phyloP scores from a whole-genome alignment of 1,140 invertebrate species.

The Drosophila navojoa region DNA sequence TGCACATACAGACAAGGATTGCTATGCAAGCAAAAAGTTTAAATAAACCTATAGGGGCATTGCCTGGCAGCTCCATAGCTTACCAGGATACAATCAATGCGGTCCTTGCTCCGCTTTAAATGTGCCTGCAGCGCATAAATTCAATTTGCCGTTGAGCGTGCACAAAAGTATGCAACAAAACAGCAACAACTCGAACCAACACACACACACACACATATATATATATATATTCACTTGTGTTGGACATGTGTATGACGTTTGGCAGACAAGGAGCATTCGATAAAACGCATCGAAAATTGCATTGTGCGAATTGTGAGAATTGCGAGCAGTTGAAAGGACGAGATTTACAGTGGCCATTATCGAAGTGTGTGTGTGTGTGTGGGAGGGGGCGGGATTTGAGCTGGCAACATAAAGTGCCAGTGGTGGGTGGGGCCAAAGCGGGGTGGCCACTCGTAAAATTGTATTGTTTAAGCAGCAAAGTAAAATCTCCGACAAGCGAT shows the following conservation, averaged over 20 bases:
- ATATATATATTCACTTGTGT: conserved; percentile 5
- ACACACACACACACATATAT: conserved; percentile 16
- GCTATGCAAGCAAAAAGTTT: no score
- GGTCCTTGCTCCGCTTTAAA: conserved; percentile 3
- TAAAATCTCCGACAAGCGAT: conserved; percentile 58
- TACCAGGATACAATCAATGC: neutral
- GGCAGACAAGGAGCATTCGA: conserved; percentile 69
- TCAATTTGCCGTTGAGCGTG: conserved; percentile 75
- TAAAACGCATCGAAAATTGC: conserved; percentile 75
- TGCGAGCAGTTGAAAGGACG: conserved; percentile 70
- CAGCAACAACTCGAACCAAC: conserved; percentile 44
- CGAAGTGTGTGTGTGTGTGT: neutral
- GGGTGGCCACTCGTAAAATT: conserved; percentile 27
- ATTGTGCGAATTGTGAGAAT: conserved; percentile 75
- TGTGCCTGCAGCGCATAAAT: conserved; percentile 71
- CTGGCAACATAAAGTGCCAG: neutral
- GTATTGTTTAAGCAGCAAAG: conserved; percentile 70
- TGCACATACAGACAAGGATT: no score
- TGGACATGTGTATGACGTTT: conserved; percentile 76
- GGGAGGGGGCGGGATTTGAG: neutral
- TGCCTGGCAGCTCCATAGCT: neutral
- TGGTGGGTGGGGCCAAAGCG: neutral
- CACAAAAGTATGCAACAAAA: conserved; percentile 78
- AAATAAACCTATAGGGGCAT: neutral
- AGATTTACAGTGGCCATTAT: conserved; percentile 73